Conservation (phyloP, 30 jellyfish, hydroid and myxozoan species). For the Rhopilema esculentum region DNA sequence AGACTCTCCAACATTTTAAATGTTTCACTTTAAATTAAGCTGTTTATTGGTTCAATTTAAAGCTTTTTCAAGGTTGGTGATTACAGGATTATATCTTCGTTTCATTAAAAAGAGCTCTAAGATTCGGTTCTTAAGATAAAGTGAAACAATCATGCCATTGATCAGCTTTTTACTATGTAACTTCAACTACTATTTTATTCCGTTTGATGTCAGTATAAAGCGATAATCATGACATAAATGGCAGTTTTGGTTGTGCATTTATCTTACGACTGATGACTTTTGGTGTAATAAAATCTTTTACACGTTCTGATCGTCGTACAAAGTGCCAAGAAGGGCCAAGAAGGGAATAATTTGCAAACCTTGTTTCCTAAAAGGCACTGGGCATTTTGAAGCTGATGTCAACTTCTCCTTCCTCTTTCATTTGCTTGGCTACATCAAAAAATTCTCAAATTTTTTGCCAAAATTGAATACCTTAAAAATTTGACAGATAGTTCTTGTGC, state of each 20-base stretch:
- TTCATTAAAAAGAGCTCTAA: not conserved
- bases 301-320: not conserved
- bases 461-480: not conserved
- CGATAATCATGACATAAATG: conserved; percentile 25
- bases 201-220: not conserved
- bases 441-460: too few relatives aligned
- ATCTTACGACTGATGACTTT: conserved; percentile 22
- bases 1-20: not conserved
- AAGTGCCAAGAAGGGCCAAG: conserved; percentile 31
- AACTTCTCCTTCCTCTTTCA: too few relatives aligned
- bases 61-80: not conserved
- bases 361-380: too few relatives aligned
- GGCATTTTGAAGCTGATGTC: too few relatives aligned
- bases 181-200: not conserved
- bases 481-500: too few relatives aligned
- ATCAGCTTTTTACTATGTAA: not conserved
- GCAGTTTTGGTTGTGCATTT: conserved; percentile 49
- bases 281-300: conserved; percentile 26
- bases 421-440: too few relatives aligned
- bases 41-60: not conserved
- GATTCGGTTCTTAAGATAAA: not conserved
- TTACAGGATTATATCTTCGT: not conserved
- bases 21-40: not conserved
- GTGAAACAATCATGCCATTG: not conserved
- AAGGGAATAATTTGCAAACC: too few relatives aligned